phyloP scores from a whole-genome alignment of 2,888 invertebrate species.

The Lasioglossum malachurum region DNA sequence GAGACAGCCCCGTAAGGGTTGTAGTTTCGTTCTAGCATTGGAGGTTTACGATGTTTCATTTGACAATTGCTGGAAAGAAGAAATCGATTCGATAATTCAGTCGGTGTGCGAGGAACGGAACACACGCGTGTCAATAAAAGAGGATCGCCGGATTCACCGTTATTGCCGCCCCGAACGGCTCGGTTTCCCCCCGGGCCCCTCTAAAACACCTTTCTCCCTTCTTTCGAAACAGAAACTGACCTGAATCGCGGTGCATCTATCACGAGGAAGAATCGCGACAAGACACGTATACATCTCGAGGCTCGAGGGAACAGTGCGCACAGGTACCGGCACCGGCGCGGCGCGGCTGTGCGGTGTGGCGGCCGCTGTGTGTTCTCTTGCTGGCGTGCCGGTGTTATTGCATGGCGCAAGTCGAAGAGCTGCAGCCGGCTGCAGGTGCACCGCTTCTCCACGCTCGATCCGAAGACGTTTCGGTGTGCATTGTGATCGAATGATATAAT shows the following conservation, averaged over 20 bases:
- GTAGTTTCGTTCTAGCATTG: background rate
- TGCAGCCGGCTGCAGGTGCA: slow-evolving; percentile 82
- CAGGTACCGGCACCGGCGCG: slow-evolving; percentile 1
- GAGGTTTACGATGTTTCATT: background rate
- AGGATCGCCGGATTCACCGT: slow-evolving; percentile 45
- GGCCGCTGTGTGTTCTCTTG: slow-evolving; percentile 45
- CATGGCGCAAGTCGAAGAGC: slow-evolving; percentile 71
- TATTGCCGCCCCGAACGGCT: slow-evolving; percentile 30
- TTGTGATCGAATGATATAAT: slow-evolving; percentile 84
- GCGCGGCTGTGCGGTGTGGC: slow-evolving; percentile 9
- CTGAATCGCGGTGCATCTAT: slow-evolving; percentile 66
- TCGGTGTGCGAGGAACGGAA: background rate
- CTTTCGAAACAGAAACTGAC: slow-evolving; percentile 63
- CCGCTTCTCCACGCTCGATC: slow-evolving; percentile 70
- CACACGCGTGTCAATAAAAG: slow-evolving; percentile 42
- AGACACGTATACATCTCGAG: slow-evolving; percentile 57
- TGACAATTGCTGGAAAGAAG: background rate
- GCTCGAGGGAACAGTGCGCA: slow-evolving; percentile 49
- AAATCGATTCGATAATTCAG: background rate
- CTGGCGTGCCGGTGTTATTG: slow-evolving; percentile 61
- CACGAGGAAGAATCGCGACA: slow-evolving; percentile 66
- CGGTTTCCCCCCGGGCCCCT: background rate
- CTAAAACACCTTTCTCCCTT: slow-evolving; percentile 54
- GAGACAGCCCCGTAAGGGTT: background rate
- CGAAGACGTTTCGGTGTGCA: slow-evolving; percentile 79